phyloP scores from a whole-genome alignment of 2,797 vertebrate genomes.

The Furcifer pardalis region DNA sequence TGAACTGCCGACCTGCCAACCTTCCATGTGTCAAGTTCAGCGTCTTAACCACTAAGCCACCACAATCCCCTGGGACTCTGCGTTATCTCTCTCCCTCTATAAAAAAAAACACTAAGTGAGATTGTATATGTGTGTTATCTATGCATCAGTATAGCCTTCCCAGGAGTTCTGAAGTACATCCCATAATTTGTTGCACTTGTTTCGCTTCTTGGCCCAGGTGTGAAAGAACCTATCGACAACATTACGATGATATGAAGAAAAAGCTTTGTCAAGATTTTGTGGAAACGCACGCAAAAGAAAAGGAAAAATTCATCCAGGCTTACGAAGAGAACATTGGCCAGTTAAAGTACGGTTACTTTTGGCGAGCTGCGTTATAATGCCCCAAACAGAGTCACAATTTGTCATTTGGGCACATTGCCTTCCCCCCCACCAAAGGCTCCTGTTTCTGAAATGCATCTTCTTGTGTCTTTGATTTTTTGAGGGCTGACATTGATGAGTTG shows the following conservation, averaged over 20 bases:
- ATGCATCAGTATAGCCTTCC: no score
- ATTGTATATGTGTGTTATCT: no score
- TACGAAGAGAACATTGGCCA: conserved; percentile 80
- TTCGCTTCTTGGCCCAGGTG: conserved; percentile 70
- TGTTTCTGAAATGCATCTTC: background rate
- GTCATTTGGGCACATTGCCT: background rate
- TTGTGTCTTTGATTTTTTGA: conserved; percentile 63
- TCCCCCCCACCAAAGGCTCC: background rate
- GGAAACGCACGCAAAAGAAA: conserved; percentile 76
- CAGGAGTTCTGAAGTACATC: background rate
- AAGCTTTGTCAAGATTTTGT: conserved; percentile 81
- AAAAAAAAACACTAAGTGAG: no score
- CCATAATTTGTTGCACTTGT: background rate
- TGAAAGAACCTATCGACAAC: conserved; percentile 90
- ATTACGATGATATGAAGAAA: conserved; percentile 89
- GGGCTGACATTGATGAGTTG: conserved; percentile 81
- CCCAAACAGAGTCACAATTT: background rate
- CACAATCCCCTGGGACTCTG: no score
- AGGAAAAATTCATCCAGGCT: conserved; percentile 76
- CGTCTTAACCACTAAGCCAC: no score
- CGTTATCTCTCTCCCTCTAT: no score
- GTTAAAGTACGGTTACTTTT: conserved; percentile 80
- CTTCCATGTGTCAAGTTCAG: no score
- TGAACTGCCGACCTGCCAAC: no score
- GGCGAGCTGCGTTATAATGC: no score